Percentiles rank a stretch among this genome's conserved stretches.
These are phyloP conservation scores for silkworm (Bombyx mori) DNA, from an alignment of 1,140 invertebrate genomes.

Conservation along the genomic window DNA sequence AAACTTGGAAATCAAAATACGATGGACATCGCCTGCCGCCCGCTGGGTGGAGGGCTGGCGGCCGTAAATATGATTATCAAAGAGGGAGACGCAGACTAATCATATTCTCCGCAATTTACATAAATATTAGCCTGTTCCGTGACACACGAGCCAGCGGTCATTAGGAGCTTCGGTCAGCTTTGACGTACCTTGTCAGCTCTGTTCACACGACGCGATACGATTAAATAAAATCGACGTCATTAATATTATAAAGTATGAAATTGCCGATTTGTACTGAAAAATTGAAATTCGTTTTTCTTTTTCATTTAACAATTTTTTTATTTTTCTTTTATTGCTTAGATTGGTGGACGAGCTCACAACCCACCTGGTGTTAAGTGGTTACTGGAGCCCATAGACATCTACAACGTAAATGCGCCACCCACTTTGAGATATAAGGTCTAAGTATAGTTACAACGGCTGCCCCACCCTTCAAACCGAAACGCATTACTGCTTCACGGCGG, in stretches of 20 bases:
- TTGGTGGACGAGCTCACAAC: too few relatives aligned
- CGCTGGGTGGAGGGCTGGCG: slow-evolving; percentile 20
- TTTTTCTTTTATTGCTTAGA: too few relatives aligned
- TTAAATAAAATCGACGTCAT: not conserved
- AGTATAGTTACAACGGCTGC: too few relatives aligned
- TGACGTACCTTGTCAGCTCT: slow-evolving; percentile 1
- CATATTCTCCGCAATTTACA: slow-evolving; percentile 69
- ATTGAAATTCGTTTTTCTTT: too few relatives aligned
- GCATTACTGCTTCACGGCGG: too few relatives aligned
- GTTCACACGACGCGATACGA: slow-evolving; percentile 5
- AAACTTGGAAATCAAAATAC: not conserved
- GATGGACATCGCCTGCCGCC: slow-evolving; percentile 12
- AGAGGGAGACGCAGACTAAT: slow-evolving; percentile 62
- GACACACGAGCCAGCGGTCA: slow-evolving; percentile 42
- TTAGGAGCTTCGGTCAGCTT: slow-evolving; percentile 18
- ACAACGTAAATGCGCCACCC: too few relatives aligned
- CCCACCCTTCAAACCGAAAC: too few relatives aligned
- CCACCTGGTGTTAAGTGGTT: too few relatives aligned
- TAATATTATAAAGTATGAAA: not conserved
- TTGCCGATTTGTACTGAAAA: too few relatives aligned
- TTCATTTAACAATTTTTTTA: too few relatives aligned
- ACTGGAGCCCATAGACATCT: too few relatives aligned
- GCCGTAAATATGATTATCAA: slow-evolving; percentile 68
- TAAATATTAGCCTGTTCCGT: slow-evolving; percentile 67
- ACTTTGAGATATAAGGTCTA: too few relatives aligned